phyloP scores from a whole-genome alignment of 2,113 vertebrate species.

The Sceloporus undulatus region DNA sequence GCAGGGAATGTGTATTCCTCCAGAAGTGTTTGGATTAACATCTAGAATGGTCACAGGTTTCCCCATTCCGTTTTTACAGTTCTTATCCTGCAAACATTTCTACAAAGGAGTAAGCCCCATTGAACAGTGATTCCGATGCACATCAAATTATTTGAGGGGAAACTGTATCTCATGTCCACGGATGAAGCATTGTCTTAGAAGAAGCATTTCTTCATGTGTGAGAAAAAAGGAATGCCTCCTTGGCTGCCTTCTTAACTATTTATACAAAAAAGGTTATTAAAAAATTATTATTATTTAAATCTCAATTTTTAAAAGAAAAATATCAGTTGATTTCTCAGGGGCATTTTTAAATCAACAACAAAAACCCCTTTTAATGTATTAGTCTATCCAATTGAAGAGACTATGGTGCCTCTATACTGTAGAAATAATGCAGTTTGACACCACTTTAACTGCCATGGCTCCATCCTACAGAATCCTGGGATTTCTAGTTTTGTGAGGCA shows the following conservation, averaged over 20 bases:
- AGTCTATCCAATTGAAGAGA: neutral
- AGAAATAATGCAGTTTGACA: no score
- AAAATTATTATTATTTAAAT: no score
- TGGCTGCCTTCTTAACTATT: neutral
- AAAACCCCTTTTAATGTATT: neutral
- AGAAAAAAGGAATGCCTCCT: neutral
- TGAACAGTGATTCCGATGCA: neutral
- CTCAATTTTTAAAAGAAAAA: neutral
- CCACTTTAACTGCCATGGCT: no score
- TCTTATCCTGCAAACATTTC: neutral
- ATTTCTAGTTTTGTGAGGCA: no score
- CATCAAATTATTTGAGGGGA: neutral
- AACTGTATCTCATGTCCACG: neutral
- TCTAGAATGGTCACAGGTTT: neutral
- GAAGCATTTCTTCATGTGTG: neutral
- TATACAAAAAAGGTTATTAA: neutral
- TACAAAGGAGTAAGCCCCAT: no score
- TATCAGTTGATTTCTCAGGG: neutral
- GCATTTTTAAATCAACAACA: neutral
- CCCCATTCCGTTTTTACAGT: neutral
- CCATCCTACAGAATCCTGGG: no score
- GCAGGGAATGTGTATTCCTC: neutral
- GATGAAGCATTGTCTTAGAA: neutral
- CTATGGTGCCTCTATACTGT: neutral
- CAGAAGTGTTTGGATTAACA: neutral